phyloP scores from a whole-genome alignment of 1,140 invertebrate genomes.

The Daktulosphaira vitifoliae region DNA sequence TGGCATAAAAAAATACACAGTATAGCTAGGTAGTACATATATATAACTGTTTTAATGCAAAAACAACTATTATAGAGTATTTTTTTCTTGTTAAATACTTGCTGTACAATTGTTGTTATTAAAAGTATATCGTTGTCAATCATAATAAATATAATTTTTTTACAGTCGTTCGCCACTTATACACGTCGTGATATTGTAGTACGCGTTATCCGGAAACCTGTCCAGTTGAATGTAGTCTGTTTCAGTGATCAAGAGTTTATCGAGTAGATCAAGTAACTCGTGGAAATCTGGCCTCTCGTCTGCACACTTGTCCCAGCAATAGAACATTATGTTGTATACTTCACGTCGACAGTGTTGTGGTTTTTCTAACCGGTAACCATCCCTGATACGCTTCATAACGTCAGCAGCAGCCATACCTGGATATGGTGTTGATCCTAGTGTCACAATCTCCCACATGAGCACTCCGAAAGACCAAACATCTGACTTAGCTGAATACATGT shows the following conservation, averaged over 20 bases:
- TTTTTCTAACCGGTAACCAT: constrained; percentile 76
- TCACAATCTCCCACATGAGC: constrained; percentile 86
- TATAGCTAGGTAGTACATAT: too few species aligned
- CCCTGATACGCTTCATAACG: constrained; percentile 68
- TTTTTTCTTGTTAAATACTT: too few species aligned
- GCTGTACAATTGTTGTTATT: too few species aligned
- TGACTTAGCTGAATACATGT: constrained; percentile 81
- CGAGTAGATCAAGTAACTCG: constrained; percentile 68
- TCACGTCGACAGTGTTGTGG: constrained; percentile 81
- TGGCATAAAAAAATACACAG: too few species aligned
- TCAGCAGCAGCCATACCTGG: constrained; percentile 75
- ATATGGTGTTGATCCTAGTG: constrained; percentile 81
- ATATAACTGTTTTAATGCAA: too few species aligned
- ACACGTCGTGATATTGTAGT: constrained; percentile 76
- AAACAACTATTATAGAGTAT: too few species aligned
- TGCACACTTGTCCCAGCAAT: constrained; percentile 80
- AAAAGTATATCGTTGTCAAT: too few species aligned
- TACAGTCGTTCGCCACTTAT: constrained; percentile 74
- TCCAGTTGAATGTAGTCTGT: constrained; percentile 89
- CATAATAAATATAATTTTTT: too few species aligned
- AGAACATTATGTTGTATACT: constrained; percentile 88
- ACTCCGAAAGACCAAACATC: constrained; percentile 93
- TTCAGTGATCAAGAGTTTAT: constrained; percentile 72
- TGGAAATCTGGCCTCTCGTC: constrained; percentile 65
- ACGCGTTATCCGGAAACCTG: constrained; percentile 84